phyloP scores from a whole-genome alignment of 2,797 vertebrate species.

The Pipistrellus pipistrellus region DNA sequence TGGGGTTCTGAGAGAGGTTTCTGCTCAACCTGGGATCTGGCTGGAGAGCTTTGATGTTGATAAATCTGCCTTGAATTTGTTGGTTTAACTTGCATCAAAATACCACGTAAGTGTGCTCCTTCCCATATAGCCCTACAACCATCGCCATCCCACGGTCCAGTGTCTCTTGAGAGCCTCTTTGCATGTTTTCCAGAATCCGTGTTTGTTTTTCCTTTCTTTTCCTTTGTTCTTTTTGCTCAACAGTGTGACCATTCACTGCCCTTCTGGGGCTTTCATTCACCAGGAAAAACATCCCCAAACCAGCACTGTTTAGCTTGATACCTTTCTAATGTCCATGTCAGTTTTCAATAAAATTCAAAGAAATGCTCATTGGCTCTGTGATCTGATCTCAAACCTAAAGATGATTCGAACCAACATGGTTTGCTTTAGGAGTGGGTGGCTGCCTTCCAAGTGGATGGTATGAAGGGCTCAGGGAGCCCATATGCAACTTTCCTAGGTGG shows the following conservation, averaged over 20 bases:
- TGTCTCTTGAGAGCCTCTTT: slow-evolving; percentile 72
- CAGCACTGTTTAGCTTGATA: slow-evolving; percentile 80
- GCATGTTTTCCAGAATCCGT: slow-evolving; percentile 78
- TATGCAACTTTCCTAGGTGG: background rate
- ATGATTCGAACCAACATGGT: background rate
- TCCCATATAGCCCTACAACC: background rate
- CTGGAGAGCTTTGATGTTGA: slow-evolving; percentile 52
- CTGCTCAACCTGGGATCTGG: slow-evolving; percentile 27
- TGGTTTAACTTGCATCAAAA: slow-evolving; percentile 60
- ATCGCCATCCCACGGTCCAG: background rate
- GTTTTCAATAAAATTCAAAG: slow-evolving; percentile 89
- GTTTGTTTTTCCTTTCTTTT: slow-evolving; percentile 48
- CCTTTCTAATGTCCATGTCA: slow-evolving; percentile 86
- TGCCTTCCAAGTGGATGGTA: slow-evolving; percentile 14
- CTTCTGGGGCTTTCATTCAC: slow-evolving; percentile 52
- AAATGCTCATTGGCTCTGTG: slow-evolving; percentile 69
- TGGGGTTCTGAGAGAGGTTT: slow-evolving; percentile 48
- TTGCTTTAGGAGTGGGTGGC: slow-evolving; percentile 27
- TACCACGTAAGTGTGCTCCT: slow-evolving; percentile 30
- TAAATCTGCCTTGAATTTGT: slow-evolving; percentile 37
- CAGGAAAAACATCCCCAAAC: slow-evolving; percentile 65
- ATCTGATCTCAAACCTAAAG: slow-evolving; percentile 62
- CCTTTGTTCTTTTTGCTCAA: slow-evolving; percentile 71
- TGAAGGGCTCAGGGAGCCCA: background rate
- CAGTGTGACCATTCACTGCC: slow-evolving; percentile 60